phyloP scores from a whole-genome alignment of 2,113 vertebrate genomes.

The Genyomyrus donnyi region DNA sequence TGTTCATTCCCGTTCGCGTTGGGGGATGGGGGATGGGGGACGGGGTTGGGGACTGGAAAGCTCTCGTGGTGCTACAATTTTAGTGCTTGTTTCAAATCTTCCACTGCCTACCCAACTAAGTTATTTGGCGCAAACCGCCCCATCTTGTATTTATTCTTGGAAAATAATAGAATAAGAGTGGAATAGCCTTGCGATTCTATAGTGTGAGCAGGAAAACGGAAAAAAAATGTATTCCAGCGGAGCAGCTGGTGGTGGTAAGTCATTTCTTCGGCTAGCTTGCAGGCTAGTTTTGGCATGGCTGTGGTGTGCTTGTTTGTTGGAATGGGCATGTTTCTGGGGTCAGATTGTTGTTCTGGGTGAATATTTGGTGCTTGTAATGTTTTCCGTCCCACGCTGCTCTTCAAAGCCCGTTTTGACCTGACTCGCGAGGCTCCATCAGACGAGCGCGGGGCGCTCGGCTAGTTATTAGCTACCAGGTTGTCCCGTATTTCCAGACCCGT shows the following conservation, averaged over 20 bases:
- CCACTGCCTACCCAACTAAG: slow-evolving; percentile 29
- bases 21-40: slow-evolving; percentile 55
- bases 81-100: slow-evolving; percentile 50
- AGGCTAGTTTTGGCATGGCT: not conserved
- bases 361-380: not conserved
- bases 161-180: slow-evolving; percentile 41
- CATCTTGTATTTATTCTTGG: slow-evolving; percentile 51
- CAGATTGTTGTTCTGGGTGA: too few species aligned
- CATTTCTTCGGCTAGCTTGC: slow-evolving; percentile 14
- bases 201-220: slow-evolving; percentile 47
- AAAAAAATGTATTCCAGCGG: slow-evolving; percentile 62
- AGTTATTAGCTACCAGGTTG: not conserved
- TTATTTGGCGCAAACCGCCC: slow-evolving; percentile 26
- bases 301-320: not conserved
- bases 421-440: not conserved
- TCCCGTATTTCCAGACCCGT: not conserved
- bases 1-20: slow-evolving; percentile 2
- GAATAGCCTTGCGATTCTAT: slow-evolving; percentile 45
- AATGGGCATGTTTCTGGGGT: not conserved
- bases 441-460: not conserved
- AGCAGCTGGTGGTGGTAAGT: slow-evolving; percentile 56
- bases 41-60: slow-evolving; percentile 60
- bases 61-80: slow-evolving; percentile 51
- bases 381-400: not conserved
- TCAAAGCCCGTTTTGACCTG: not conserved